Percentiles rank a stretch among this genome's conserved stretches.
phyloP scores from a whole-genome alignment of 2,113 vertebrate genomes.

The Myiopsitta monachus region DNA sequence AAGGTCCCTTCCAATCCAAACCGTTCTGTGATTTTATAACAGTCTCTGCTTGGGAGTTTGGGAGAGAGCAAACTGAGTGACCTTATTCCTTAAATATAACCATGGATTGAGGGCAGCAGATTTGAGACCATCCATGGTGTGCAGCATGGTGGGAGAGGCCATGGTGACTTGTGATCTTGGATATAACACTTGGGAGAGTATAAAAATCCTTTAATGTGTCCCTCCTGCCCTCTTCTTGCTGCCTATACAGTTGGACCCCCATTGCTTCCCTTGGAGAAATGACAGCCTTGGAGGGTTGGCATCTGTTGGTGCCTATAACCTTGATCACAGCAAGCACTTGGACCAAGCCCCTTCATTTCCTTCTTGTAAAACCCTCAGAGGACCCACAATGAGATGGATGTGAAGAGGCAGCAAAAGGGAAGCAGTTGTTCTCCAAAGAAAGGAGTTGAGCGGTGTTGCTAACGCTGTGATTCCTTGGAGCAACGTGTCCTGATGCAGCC shows the following conservation, averaged over 20 bases:
- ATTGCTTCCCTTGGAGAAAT: neutral
- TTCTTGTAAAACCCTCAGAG: neutral
- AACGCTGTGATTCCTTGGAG: neutral
- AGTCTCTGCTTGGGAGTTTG: neutral
- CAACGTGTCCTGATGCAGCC: neutral
- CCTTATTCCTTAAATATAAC: neutral
- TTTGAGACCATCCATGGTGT: neutral
- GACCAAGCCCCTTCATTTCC: neutral
- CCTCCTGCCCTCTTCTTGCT: neutral
- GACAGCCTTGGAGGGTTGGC: neutral
- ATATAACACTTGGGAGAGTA: neutral
- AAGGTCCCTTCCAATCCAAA: neutral
- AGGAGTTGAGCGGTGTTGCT: neutral
- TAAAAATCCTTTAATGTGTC: neutral
- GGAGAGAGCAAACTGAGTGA: neutral
- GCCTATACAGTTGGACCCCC: neutral
- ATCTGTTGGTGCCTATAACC: neutral
- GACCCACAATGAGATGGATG: neutral
- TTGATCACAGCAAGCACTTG: neutral
- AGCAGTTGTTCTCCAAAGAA: conserved; percentile 8
- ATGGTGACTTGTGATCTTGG: neutral
- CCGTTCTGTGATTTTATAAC: neutral
- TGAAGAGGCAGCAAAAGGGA: neutral
- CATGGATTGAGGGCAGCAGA: neutral
- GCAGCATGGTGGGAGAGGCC: neutral